A percentile compares a stretch with the other conserved stretches of the same genome.
Evolutionary conservation across 1,140 invertebrate species (phyloP).

Genomic region (Drosophila leontia): DNA sequence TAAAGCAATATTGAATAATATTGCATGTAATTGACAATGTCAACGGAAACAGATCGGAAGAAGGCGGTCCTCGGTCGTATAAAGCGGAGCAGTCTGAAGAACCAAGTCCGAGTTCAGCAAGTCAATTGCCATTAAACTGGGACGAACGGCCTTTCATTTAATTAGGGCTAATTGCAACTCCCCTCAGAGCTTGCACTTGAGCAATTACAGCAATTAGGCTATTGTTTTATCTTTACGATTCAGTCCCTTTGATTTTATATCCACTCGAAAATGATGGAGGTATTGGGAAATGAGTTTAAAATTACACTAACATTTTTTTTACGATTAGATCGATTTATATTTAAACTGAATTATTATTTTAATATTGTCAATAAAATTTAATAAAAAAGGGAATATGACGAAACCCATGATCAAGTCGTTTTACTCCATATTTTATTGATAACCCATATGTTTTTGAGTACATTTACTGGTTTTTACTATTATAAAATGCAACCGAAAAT

Average conservation of each 20-base stretch:
- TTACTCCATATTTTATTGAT: too few species aligned
- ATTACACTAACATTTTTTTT: not conserved
- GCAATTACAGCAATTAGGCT: slow-evolving; percentile 31
- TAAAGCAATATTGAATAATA: slow-evolving; percentile 29
- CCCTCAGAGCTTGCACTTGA: slow-evolving; percentile 19
- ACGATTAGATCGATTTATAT: not conserved
- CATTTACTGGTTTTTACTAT: not conserved
- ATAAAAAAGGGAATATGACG: too few species aligned
- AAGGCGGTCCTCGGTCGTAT: not conserved
- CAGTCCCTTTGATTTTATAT: slow-evolving; percentile 45
- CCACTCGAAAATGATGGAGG: slow-evolving; percentile 16
- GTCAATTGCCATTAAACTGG: slow-evolving; percentile 48
- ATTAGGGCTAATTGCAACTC: slow-evolving; percentile 56
- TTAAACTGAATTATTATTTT: too few species aligned
- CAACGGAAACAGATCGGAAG: slow-evolving; percentile 13
- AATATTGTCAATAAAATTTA: too few species aligned
- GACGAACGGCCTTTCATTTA: slow-evolving; percentile 34
- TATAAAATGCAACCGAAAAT: not conserved
- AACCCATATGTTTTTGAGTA: not conserved
- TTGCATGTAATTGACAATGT: slow-evolving; percentile 42
- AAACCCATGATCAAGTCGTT: too few species aligned
- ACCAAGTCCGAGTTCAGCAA: slow-evolving; percentile 42
- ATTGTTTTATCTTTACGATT: slow-evolving; percentile 42
- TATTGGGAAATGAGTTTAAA: not conserved
- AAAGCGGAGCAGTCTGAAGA: not conserved